Conservation (phyloP, 2,888 invertebrate species). For the Trissoscelio sp. region DNA sequence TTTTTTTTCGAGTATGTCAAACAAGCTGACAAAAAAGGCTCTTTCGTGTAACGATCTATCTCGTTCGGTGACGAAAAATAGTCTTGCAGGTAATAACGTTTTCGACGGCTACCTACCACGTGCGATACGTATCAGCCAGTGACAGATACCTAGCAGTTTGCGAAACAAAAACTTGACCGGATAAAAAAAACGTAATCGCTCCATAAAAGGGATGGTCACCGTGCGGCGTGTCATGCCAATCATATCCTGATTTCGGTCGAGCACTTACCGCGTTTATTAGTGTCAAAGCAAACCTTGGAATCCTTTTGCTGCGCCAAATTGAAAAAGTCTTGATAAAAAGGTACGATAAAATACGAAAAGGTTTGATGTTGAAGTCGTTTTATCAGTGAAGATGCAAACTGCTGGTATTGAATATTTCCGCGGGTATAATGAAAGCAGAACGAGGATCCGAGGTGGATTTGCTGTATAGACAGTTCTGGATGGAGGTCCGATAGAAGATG, state of each 20-base stretch:
- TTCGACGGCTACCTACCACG: constrained; percentile 25
- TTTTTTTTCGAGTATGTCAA: constrained; percentile 35
- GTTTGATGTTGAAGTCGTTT: constrained; percentile 21
- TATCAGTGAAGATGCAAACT: constrained; percentile 44
- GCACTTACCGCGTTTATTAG: constrained; percentile 40
- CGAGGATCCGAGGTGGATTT: constrained; percentile 10
- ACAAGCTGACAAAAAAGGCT: constrained; percentile 39
- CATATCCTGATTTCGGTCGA: constrained; percentile 38
- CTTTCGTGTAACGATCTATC: constrained; percentile 47
- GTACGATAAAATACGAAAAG: constrained; percentile 55
- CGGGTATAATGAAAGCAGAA: constrained; percentile 51
- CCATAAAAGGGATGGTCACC: constrained; percentile 33
- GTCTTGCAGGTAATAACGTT: constrained; percentile 33
- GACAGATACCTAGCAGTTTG: constrained; percentile 36
- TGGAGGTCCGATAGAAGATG: constrained; percentile 45
- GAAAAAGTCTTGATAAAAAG: constrained; percentile 56
- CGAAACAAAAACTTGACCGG: constrained; percentile 33
- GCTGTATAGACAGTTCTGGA: constrained; percentile 38
- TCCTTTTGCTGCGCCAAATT: constrained; percentile 34
- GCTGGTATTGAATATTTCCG: constrained; percentile 54
- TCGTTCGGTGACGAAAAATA: constrained; percentile 6
- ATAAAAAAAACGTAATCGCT: constrained; percentile 33
- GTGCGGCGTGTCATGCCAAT: constrained; percentile 40
- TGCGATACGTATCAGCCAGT: constrained; percentile 9
- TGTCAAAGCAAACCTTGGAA: constrained; percentile 38